Evolutionary conservation across 2,888 invertebrate genomes (phyloP), one percentile per base, ranked within the genome.

Genomic region (Parnassius apollo): DNA sequence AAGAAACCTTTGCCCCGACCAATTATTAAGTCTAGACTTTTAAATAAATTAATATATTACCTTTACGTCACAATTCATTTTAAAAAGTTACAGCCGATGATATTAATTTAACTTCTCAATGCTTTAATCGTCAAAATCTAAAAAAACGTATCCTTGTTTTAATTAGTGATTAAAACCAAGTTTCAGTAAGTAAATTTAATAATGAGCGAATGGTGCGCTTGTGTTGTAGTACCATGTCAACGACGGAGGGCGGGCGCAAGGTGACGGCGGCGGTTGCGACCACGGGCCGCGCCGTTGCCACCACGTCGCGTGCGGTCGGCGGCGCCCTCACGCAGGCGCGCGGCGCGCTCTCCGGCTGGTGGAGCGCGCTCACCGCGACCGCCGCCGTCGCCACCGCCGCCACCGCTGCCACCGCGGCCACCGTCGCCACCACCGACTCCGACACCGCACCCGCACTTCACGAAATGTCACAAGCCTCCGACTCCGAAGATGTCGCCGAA

Each of bases 211-310:
- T 53, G 35, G 4, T 49, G 8, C 42, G 7, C 42, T 51, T 59
- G 12, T 18, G 18, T 57, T 88, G 48, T 78, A 98, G 98, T 80
- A 97, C 98, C 22, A 97, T 98, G 96, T 97, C 98, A 75, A 97
- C 96, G 76, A 96, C 97, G 48, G 98, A 98, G 85, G 95, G 98
- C 71, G 98, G 98, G 0, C 94, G 98, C 61, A 98, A 98, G 86
- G 93, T 98, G 66, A 98, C 98, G 75, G 97, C 98, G 79, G 98
- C 98, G 0, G 97, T 98, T 82, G 95, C 95, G 59, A 96, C 95
- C 66, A 98, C 98, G 2, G 97, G 98, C 42, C 94, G 97, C 75
- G 98, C 97, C 44, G 98, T 98, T 57, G 96, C 91, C 45, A 91
- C 86, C 59, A 92, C 92, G 11, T 86, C 86, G 25, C 82, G 89